Evolutionary conservation across 2,797 vertebrate genomes (phyloP).

Genomic region (Pachyuromys duprasi): DNA sequence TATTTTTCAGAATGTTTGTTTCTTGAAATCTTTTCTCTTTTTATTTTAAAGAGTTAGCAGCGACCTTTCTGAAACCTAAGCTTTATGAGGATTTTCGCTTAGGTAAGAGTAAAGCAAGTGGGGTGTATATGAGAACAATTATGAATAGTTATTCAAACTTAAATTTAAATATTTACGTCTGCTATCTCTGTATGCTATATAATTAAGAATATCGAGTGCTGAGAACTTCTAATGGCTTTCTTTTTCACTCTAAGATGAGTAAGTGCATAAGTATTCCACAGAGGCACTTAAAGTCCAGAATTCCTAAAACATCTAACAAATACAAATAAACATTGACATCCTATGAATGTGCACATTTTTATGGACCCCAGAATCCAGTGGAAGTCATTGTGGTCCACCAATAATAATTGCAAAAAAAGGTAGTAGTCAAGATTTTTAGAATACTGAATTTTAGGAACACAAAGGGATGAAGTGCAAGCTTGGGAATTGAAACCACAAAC

Average conservation of each 20-base stretch:
- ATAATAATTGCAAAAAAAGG: background rate
- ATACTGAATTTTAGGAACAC: background rate
- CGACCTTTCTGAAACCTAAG: constrained; percentile 20
- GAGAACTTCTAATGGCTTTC: background rate
- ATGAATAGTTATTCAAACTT: constrained; percentile 42
- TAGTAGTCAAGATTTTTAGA: background rate
- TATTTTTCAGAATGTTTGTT: constrained; percentile 49
- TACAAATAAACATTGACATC: background rate
- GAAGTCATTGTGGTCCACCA: constrained; percentile 4
- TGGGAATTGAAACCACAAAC: background rate
- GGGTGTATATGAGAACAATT: background rate
- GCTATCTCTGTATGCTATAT: background rate
- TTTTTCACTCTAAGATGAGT: background rate
- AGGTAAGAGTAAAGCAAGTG: constrained; percentile 27
- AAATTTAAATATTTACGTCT: background rate
- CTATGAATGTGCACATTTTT: background rate
- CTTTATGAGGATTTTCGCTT: constrained; percentile 25
- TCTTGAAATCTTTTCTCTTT: constrained; percentile 3
- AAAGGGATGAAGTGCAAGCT: background rate
- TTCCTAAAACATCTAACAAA: background rate
- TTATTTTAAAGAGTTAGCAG: constrained; percentile 24
- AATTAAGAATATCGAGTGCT: background rate
- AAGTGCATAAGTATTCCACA: background rate
- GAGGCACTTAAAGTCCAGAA: background rate
- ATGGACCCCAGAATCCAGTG: constrained; percentile 34